Base-by-base conservation (phyloP, 2,113 vertebrate species). In the Lonchura striata region DNA sequence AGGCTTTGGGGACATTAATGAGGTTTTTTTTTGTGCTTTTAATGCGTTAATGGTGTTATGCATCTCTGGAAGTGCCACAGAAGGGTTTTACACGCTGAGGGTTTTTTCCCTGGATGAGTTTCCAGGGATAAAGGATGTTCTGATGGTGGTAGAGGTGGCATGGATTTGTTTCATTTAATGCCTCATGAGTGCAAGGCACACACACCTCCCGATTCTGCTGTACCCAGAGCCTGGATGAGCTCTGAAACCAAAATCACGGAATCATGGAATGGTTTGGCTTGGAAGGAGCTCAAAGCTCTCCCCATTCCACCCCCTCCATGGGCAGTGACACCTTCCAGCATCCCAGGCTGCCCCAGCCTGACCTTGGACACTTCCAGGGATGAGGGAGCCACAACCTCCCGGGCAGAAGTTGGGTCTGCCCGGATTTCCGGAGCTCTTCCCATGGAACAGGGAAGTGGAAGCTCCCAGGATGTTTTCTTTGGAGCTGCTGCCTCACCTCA, bases 361-460 rank as follows among this genome's bases (percentile, higher is more conserved):
- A 37, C 57, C 47, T 25, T 27, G 49, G 81, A 11, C 47, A 46
- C 27, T 68, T 60, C 44, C 72, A 37, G 44, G 77, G 42, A 28
- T 33, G 31, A 14, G 31, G 22, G 17, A 25, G 7, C 11, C 65
- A 64, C 50, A 35, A 2, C 2, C 5, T 25, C 49, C 39, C 4
- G 8, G 49, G 53, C 7, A 10, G 71, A 33, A 72, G 7, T 7
- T 24, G 30, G 1, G 1, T 14, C 44, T 53, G n/a, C 31, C 31
- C 0, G 0, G 11, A 33, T 47, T 72, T 24, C 50, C 11, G 14
- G 22, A 69, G 18, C 24, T 23, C 1, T 20, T 37, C 42, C 47
- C 24, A 11, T 7, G 14, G 17, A 46, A 42, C 0, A 0, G 15
- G 2, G 13, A 52, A 39, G 19, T 33, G 15, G 23, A 47, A 41